Evolutionary conservation across 2,888 invertebrate species (phyloP).

Genomic region (Leptinotarsa juncta): DNA sequence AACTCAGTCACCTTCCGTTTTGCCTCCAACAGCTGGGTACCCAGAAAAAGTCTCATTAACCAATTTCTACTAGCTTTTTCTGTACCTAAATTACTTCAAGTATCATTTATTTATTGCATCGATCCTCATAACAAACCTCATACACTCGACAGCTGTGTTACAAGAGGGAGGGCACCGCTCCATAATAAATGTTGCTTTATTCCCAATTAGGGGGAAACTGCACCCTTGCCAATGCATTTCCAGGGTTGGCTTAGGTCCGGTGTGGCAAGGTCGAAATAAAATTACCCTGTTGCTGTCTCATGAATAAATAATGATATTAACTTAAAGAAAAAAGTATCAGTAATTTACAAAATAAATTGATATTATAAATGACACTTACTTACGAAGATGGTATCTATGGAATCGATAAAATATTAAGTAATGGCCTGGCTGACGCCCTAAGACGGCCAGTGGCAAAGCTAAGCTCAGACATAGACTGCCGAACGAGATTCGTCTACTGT

Average conservation of each 20-base stretch:
- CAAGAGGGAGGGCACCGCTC: constrained; percentile 27
- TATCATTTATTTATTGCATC: constrained; percentile 17
- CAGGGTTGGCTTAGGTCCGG: constrained; percentile 1
- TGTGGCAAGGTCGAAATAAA: background rate
- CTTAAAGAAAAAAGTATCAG: too few species aligned
- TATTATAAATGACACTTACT: too few species aligned
- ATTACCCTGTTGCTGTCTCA: background rate
- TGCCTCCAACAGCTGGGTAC: background rate
- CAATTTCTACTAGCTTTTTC: constrained; percentile 15
- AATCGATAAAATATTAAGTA: too few species aligned
- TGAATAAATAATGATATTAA: too few species aligned
- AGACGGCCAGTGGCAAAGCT: too few species aligned
- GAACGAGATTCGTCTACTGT: too few species aligned
- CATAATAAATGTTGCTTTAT: constrained; percentile 46
- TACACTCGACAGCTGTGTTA: constrained; percentile 39
- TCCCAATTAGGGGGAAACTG: constrained; percentile 40
- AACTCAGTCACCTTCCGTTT: background rate
- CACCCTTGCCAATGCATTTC: constrained; percentile 31
- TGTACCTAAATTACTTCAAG: constrained; percentile 19
- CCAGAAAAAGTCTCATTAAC: background rate
- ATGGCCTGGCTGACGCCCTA: too few species aligned
- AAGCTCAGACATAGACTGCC: too few species aligned
- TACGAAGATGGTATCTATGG: too few species aligned
- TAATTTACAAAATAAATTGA: too few species aligned
- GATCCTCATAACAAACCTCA: constrained; percentile 22